Conservation (phyloP, 2,113 vertebrate species). For the Cottus gobio region DNA sequence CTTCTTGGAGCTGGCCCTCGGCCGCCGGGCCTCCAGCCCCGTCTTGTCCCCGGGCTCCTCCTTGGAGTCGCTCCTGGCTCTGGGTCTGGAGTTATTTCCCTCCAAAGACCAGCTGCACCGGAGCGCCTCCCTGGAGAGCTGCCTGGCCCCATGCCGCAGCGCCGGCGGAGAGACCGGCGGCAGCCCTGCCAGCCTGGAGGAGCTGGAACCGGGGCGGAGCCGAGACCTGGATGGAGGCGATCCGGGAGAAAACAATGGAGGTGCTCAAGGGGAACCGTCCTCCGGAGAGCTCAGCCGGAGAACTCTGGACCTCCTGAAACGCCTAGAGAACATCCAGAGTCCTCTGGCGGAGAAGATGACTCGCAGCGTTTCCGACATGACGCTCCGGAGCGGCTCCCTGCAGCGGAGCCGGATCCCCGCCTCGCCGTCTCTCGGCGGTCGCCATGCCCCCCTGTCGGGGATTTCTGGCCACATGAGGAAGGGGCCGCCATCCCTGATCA, state of each 20-base stretch:
- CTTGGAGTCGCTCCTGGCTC: constrained; percentile 90
- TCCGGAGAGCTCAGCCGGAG: constrained; percentile 93
- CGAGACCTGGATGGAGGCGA: background rate
- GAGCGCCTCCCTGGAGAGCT: constrained; percentile 92
- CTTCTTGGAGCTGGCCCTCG: constrained; percentile 24
- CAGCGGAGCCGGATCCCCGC: constrained; percentile 77
- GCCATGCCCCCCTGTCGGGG: constrained; percentile 42
- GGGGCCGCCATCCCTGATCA: constrained; percentile 86
- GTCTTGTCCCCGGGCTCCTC: constrained; percentile 89
- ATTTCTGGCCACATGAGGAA: constrained; percentile 74
- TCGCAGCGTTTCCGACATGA: constrained; percentile 94
- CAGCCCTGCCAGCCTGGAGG: constrained; percentile 84
- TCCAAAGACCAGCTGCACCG: constrained; percentile 88
- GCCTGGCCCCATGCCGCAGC: constrained; percentile 87
- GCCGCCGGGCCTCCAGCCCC: constrained; percentile 16
- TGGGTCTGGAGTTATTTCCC: constrained; percentile 88
- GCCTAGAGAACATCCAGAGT: constrained; percentile 95
- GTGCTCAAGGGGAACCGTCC: constrained; percentile 77
- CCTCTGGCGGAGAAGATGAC: constrained; percentile 91
- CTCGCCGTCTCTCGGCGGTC: constrained; percentile 49
- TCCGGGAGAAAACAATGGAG: constrained; percentile 32
- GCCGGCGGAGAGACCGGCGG: constrained; percentile 81
- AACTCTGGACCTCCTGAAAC: constrained; percentile 94
- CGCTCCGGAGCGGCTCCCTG: constrained; percentile 87
- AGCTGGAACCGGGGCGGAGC: constrained; percentile 23